Percentiles rank a stretch among this genome's conserved stretches.
phyloP scores from a whole-genome alignment of 2,797 vertebrate species.

The Amphiprion clarkii region DNA sequence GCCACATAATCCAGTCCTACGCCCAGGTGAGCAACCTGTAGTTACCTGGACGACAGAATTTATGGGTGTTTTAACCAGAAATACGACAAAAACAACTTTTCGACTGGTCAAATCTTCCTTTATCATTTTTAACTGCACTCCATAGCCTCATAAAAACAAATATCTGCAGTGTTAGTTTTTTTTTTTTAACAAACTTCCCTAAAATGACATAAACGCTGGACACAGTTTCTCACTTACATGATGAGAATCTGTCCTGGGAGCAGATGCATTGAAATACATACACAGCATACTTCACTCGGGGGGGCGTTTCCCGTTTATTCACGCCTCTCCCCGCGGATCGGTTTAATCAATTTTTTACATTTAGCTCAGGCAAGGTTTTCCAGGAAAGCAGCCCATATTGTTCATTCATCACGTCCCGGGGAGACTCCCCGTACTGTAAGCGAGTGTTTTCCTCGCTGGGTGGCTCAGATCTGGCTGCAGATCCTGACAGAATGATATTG shows the following conservation, averaged over 20 bases:
- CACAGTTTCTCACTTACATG: neutral
- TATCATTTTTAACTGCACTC: too few species aligned
- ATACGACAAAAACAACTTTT: too few species aligned
- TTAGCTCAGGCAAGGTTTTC: constrained; percentile 52
- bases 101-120: too few species aligned
- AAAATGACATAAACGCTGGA: neutral
- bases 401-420: constrained; percentile 75
- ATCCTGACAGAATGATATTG: constrained; percentile 76
- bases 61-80: too few species aligned
- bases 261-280: neutral
- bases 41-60: too few species aligned
- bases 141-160: neutral
- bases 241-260: neutral
- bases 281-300: constrained; percentile 10
- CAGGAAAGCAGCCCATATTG: constrained; percentile 67
- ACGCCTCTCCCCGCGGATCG: constrained; percentile 28
- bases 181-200: neutral
- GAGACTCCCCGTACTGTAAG: constrained; percentile 64
- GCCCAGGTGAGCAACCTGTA: constrained; percentile 85
- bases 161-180: neutral
- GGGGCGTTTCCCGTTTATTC: constrained; percentile 23
- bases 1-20: constrained; percentile 89
- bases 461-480: constrained; percentile 66
- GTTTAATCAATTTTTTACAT: constrained; percentile 63
- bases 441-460: constrained; percentile 68